Evolutionary conservation across 2,888 invertebrate genomes (phyloP), one percentile per base, ranked within the genome.

Genomic region (Nysson spinosus): DNA sequence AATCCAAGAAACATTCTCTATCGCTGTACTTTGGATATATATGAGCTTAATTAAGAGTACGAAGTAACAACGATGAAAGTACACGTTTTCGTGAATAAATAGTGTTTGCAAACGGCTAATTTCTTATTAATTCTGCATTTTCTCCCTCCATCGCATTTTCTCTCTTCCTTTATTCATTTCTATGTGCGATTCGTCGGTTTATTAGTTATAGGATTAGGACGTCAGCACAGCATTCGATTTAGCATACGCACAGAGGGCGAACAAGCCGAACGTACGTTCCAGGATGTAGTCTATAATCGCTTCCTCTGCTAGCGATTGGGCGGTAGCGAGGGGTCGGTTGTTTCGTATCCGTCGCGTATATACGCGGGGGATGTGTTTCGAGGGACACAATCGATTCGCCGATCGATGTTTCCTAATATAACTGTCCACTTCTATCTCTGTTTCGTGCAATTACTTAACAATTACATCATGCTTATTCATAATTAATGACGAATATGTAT

Each of bases 271-370:
- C 66, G 75, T 77, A 74, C 73, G 80, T 73, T 79, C 78, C 81
- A 83, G 83, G 83, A 83, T 82, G 83, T 83, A 80, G 78, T 82
- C 81, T 77, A 82, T 83, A 83, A 83, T 81, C 77, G 80, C 77
- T 83, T 83, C 83, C 83, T 83, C 82, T 77, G 72, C 76, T 71
- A 72, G 77, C 73, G 79, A 75, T 77, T 74, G 78, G 75, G 73
- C 77, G 64, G 63, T 62, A 62, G 73, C 61, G 77, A 79, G 79
- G 78, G 83, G 77, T 79, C 78, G 75, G 67, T 63, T 76, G 62
- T 54, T n/a, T 67, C 66, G 62, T 76, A 76, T 76, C 73, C 77
- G 75, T 69, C 69, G 54, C 62, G 64, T 65, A 54, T 50, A 55
- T 39, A 61, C 58, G 51, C 67, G 42, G 49, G 65, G 69, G 73